Percentiles rank a stretch among this genome's conserved stretches.
Evolutionary conservation across 2,888 invertebrate species (phyloP).

Genomic region (Meta bourneti): DNA sequence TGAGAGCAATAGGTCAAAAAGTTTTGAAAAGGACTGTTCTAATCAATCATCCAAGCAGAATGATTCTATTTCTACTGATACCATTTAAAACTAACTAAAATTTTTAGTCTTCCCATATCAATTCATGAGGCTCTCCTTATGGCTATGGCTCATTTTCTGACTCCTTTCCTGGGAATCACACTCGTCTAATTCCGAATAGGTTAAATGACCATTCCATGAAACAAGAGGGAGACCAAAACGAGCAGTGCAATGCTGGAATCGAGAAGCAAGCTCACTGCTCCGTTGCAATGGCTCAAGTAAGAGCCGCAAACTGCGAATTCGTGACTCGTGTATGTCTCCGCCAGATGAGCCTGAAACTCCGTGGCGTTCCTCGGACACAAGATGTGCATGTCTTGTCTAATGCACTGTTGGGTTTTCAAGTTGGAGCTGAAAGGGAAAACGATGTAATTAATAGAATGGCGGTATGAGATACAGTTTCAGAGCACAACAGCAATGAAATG

Average conservation of each 20-base stretch:
- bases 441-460: no score
- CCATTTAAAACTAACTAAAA: no score
- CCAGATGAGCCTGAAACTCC: slow-evolving; percentile 8
- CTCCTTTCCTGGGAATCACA: no score
- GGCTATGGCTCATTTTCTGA: no score
- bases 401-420: slow-evolving; percentile 14
- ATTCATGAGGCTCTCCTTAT: no score
- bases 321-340: slow-evolving; percentile 37
- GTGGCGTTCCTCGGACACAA: slow-evolving; percentile 39
- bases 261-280: neutral
- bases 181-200: no score
- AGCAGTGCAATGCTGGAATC: neutral
- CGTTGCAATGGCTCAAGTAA: slow-evolving; percentile 12
- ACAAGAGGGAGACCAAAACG: neutral
- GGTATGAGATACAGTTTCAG: neutral
- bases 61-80: no score
- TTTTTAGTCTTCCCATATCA: no score
- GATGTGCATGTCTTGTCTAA: slow-evolving; percentile 16
- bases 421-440: slow-evolving; percentile 8
- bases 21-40: no score
- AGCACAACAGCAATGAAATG: neutral
- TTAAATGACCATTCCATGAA: no score
- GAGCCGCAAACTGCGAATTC: slow-evolving; percentile 5
- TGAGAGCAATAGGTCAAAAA: no score
- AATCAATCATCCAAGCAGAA: no score